Evolutionary conservation across 2,797 vertebrate genomes (phyloP), one percentile per base, ranked within the genome.

Genomic region (Sebastes iracundus): DNA sequence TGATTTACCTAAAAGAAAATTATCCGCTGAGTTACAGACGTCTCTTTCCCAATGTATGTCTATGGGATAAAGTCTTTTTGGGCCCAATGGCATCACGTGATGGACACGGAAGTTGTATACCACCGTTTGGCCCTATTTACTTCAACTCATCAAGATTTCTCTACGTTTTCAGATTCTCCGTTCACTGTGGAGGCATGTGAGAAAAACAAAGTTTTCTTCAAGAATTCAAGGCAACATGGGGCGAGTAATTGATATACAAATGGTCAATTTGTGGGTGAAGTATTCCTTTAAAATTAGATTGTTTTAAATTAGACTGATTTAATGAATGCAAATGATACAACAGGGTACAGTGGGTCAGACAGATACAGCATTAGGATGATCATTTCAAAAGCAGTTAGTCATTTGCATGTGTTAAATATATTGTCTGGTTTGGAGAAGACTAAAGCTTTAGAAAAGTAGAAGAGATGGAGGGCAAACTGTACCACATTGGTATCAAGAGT

Each of bases 401-500:
- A 35, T 72, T 46, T 25, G 3, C 13, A 49, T 76, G 68, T 63
- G 6, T 16, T 42, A 3, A 72, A 23, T 28, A 3, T 46, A 55
- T 11, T 1, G 23, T 38, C 25, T 33, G 13, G 28, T 56, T 59
- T 23, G 33, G 20, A 77, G 62, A n/a, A 11, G 33, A 52, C 11
- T 28, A 18, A 6, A 4, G 3, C 10, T 35, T n/a, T 14, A 65
- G 7, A 61, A 25, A 32, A 53, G 64, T 5, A 58, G 53, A 65
- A 71, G 20, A 49, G 52, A 58, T 20, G 18, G 25, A 66, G 8
- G 52, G 42, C 5, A 72, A 61, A 79, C 38, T 91, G 84, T 95
- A 99, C 98, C 97, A 99, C 80, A 20, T 96, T 96, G 55, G 95
- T 88, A 61, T 98, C 97, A 20, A 93, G 85, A 78, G 91, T 83